Conservation (phyloP, 1,140 invertebrate genomes). For the Drosophila auraria region DNA sequence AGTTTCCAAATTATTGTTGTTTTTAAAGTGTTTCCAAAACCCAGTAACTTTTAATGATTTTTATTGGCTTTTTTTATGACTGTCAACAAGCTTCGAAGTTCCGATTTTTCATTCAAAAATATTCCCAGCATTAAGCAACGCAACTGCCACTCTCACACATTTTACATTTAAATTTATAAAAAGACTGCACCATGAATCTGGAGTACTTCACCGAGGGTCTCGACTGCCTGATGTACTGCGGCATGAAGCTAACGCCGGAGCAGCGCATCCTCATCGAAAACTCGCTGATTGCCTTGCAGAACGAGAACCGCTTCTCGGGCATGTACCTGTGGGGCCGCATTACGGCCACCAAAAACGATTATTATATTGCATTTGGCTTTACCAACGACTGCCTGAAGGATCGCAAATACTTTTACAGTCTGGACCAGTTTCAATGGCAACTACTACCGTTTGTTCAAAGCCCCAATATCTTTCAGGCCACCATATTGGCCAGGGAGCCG, state of each 20-base stretch:
- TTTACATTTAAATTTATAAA: constrained; percentile 37
- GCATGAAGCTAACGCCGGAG: constrained; percentile 88
- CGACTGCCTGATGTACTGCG: constrained; percentile 85
- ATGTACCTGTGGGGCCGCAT: constrained; percentile 92
- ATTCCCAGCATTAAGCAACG: background rate
- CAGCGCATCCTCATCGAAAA: constrained; percentile 89
- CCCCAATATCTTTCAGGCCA: constrained; percentile 87
- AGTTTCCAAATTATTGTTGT: background rate
- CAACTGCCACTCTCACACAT: constrained; percentile 2
- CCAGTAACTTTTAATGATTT: no score
- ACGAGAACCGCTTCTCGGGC: constrained; percentile 91
- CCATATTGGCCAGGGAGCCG: constrained; percentile 86
- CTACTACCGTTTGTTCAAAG: constrained; percentile 88
- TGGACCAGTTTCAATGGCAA: constrained; percentile 89
- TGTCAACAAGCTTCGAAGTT: background rate
- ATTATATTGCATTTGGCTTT: constrained; percentile 91
- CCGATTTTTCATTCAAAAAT: constrained; percentile 16
- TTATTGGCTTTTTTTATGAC: no score
- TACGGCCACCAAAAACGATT: constrained; percentile 88
- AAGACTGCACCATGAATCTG: constrained; percentile 65
- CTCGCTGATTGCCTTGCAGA: constrained; percentile 89
- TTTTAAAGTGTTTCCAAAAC: background rate
- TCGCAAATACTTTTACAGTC: constrained; percentile 90
- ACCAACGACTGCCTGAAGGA: constrained; percentile 88
- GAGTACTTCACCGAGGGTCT: constrained; percentile 77